Conservation (phyloP, 1,140 invertebrate species). For the Drosophila parvula region DNA sequence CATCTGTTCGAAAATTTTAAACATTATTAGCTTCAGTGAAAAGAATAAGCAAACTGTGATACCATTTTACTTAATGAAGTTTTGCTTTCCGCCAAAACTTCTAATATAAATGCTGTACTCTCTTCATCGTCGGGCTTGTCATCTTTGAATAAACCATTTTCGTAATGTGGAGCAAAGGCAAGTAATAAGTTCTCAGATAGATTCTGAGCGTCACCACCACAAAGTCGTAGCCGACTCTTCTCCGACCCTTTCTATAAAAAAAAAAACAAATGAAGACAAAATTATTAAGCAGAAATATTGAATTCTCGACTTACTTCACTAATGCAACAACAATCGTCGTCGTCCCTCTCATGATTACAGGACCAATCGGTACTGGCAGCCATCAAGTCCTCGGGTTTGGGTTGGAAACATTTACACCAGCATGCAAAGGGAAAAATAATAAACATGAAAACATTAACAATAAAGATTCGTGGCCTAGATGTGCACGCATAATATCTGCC, state of each 20-base stretch:
- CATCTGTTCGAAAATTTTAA: slow-evolving; percentile 5
- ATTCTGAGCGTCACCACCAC: slow-evolving; percentile 10
- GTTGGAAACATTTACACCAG: slow-evolving; percentile 60
- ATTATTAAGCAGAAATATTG: not conserved
- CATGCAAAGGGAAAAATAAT: slow-evolving; percentile 24
- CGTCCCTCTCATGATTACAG: slow-evolving; percentile 18
- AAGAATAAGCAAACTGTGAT: not conserved
- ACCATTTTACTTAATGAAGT: slow-evolving; percentile 59
- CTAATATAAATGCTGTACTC: slow-evolving; percentile 53
- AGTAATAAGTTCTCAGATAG: slow-evolving; percentile 3
- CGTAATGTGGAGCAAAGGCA: slow-evolving; percentile 6
- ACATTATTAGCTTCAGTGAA: not conserved
- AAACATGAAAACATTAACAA: slow-evolving; percentile 33
- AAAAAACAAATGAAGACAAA: too few relatives aligned
- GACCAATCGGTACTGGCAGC: slow-evolving; percentile 60
- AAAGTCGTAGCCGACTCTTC: slow-evolving; percentile 1
- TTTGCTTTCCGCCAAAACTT: slow-evolving; percentile 59
- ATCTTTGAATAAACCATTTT: slow-evolving; percentile 33
- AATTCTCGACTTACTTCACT: slow-evolving; percentile 3
- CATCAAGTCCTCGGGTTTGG: slow-evolving; percentile 51
- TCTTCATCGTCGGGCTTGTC: slow-evolving; percentile 57
- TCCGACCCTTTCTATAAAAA: too few relatives aligned
- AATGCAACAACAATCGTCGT: not conserved
- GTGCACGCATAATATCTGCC: slow-evolving; percentile 19
- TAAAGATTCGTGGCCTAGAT: slow-evolving; percentile 17